These are phyloP conservation scores for Gymnodraco acuticeps DNA, from an alignment of 2,797 vertebrate genomes.

Conservation along the genomic window DNA sequence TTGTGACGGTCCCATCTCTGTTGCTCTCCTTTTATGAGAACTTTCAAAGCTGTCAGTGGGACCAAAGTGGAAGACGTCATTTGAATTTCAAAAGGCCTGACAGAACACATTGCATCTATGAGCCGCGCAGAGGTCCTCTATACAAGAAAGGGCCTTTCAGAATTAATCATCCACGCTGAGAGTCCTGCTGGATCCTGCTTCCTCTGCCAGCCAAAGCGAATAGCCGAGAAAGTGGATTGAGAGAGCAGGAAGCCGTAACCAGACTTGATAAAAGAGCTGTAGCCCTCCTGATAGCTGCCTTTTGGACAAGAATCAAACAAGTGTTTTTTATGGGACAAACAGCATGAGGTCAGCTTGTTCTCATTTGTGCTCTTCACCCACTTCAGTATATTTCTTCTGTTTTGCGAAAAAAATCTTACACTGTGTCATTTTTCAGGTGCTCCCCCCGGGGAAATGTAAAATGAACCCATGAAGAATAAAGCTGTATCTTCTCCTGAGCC, in stretches of 20 bases:
- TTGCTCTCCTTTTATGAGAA: conserved; percentile 66
- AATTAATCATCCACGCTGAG: conserved; percentile 69
- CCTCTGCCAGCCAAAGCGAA: conserved; percentile 30
- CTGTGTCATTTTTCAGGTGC: conserved; percentile 48
- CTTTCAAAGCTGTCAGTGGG: conserved; percentile 71
- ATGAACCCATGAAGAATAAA: conserved; percentile 66
- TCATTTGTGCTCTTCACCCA: conserved; percentile 46
- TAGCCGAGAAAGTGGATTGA: conserved; percentile 35
- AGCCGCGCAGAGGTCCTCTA: conserved; percentile 65
- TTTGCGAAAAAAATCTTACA: conserved; percentile 50
- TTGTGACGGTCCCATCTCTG: conserved; percentile 53
- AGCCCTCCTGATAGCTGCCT: conserved; percentile 20
- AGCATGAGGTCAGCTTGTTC: conserved; percentile 51
- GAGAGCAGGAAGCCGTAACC: conserved; percentile 16
- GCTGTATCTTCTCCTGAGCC: conserved; percentile 43
- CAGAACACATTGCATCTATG: conserved; percentile 67
- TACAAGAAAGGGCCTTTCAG: conserved; percentile 71
- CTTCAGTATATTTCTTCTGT: conserved; percentile 38
- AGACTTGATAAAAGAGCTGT: conserved; percentile 34
- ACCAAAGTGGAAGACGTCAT: conserved; percentile 72
- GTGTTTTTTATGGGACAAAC: conserved; percentile 47
- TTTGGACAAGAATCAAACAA: conserved; percentile 25
- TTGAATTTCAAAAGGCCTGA: conserved; percentile 83
- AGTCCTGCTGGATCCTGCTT: conserved; percentile 56
- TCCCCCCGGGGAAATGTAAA: conserved; percentile 60